A percentile compares a stretch with the other conserved stretches of the same genome.
These are phyloP conservation scores for Amblyjoppa fuscipennis DNA, from an alignment of 2,888 invertebrate genomes.

Conservation along the genomic window DNA sequence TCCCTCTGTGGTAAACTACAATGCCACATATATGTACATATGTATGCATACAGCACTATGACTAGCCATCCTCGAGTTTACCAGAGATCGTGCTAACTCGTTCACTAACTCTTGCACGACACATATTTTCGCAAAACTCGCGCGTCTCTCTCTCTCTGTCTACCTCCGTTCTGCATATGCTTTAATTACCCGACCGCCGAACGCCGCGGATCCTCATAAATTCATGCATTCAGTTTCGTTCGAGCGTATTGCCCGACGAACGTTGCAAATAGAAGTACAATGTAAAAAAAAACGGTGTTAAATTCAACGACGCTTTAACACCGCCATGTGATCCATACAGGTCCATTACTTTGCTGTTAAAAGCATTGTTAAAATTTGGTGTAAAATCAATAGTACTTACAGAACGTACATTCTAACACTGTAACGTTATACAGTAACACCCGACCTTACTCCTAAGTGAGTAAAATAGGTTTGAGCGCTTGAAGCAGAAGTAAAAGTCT, in stretches of 20 bases:
- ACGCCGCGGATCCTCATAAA: constrained; percentile 39
- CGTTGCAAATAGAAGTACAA: constrained; percentile 2
- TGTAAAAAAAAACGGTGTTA: too few relatives aligned
- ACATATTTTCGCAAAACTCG: constrained; percentile 42
- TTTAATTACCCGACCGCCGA: background rate
- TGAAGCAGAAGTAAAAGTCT: too few relatives aligned
- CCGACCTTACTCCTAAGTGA: too few relatives aligned
- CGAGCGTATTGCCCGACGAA: constrained; percentile 33
- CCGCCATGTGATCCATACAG: too few relatives aligned
- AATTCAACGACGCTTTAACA: too few relatives aligned
- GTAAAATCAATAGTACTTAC: too few relatives aligned
- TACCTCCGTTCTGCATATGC: constrained; percentile 7
- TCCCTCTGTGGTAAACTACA: background rate
- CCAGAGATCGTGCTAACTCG: constrained; percentile 39
- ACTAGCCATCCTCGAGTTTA: background rate
- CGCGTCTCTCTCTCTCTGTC: constrained; percentile 18
- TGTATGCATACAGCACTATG: background rate
- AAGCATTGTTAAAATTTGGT: too few relatives aligned
- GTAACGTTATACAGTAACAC: too few relatives aligned
- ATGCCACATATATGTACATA: background rate
- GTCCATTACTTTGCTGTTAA: too few relatives aligned
- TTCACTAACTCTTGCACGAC: constrained; percentile 16
- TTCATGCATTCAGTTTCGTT: constrained; percentile 57
- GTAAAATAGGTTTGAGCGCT: too few relatives aligned
- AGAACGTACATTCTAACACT: too few relatives aligned